Conservation (phyloP, 2,888 invertebrate genomes). For the Nomada fucata region DNA sequence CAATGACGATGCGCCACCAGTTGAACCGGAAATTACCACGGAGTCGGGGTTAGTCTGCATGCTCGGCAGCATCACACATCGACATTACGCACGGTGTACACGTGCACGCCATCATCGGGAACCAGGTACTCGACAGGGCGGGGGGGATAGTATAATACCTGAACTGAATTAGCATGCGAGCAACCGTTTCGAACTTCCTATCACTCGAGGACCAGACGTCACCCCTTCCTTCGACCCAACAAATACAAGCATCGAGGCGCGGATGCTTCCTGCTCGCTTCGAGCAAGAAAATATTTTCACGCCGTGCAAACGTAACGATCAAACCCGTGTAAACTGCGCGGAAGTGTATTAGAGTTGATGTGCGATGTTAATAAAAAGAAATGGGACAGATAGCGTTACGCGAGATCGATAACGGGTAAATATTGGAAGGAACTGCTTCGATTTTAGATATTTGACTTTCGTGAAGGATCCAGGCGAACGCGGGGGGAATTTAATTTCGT, state of each 20-base stretch:
- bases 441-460: constrained; percentile 63
- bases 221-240: constrained; percentile 47
- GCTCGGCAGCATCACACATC: constrained; percentile 44
- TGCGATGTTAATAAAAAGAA: neutral
- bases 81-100: constrained; percentile 12
- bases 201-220: constrained; percentile 26
- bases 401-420: constrained; percentile 37
- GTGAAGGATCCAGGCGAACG: constrained; percentile 47
- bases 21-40: constrained; percentile 73
- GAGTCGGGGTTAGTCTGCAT: constrained; percentile 64
- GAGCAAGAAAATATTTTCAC: constrained; percentile 18
- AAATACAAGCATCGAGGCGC: constrained; percentile 70
- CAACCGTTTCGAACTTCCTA: constrained; percentile 68
- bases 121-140: neutral
- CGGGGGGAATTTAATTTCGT: constrained; percentile 56
- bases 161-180: constrained; percentile 67
- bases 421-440: constrained; percentile 51
- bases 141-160: constrained; percentile 46
- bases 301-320: neutral
- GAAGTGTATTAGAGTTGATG: neutral
- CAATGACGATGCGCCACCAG: constrained; percentile 69
- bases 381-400: neutral
- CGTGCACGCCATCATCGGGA: constrained; percentile 11
- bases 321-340: neutral
- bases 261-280: constrained; percentile 67